Conservation (phyloP, 2,113 vertebrate species). For the Cromileptes altivelis region DNA sequence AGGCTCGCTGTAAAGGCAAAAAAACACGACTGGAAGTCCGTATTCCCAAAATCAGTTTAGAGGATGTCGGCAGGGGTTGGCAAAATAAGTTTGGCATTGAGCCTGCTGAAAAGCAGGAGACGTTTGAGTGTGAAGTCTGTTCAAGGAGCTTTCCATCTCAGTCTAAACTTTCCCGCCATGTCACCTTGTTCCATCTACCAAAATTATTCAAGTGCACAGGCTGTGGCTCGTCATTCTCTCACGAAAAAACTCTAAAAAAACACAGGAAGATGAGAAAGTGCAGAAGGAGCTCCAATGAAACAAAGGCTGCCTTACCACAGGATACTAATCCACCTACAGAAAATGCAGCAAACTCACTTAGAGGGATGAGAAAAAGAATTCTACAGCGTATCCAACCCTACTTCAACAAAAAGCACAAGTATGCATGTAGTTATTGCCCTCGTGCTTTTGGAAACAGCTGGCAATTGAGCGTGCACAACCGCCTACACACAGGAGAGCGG, state of each 20-base stretch:
- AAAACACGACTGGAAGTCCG: conserved; percentile 73
- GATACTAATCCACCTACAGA: conserved; percentile 31
- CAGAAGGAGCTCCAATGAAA: conserved; percentile 24
- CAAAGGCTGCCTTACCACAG: background rate
- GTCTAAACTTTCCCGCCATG: conserved; percentile 77
- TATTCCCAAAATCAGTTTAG: conserved; percentile 80
- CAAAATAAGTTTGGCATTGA: conserved; percentile 48
- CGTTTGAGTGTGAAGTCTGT: conserved; percentile 76
- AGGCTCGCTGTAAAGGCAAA: conserved; percentile 78
- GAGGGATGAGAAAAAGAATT: conserved; percentile 56
- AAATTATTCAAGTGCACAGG: conserved; percentile 74
- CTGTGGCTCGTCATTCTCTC: conserved; percentile 71
- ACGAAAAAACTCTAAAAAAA: conserved; percentile 69
- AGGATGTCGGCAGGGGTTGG: conserved; percentile 76
- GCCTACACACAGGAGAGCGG: conserved; percentile 84
- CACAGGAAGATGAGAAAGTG: conserved; percentile 68
- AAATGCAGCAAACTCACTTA: conserved; percentile 29
- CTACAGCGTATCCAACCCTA: conserved; percentile 72
- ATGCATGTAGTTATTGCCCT: conserved; percentile 78
- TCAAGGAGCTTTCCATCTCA: conserved; percentile 68
- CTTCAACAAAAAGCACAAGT: conserved; percentile 71
- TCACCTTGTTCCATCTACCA: conserved; percentile 74
- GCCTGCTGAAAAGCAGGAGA: conserved; percentile 27
- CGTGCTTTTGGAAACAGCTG: conserved; percentile 70
- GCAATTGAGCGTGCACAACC: conserved; percentile 73